Evolutionary conservation across 2,113 vertebrate species (phyloP).

Genomic region (Regulus satrapa): DNA sequence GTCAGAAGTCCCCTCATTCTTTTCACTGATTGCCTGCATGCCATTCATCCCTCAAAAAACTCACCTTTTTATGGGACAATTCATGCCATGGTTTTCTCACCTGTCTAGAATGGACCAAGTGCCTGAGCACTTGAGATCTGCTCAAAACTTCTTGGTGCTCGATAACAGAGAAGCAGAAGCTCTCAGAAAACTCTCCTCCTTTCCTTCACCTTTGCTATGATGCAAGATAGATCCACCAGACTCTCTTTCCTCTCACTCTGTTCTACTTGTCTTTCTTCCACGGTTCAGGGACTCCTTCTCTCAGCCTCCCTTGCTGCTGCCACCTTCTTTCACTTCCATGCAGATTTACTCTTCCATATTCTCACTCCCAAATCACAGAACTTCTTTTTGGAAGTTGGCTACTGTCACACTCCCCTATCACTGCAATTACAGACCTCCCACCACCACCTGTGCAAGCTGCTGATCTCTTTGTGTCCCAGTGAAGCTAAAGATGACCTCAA

Average conservation of each 20-base stretch:
- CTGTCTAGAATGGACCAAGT: neutral
- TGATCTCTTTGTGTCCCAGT: neutral
- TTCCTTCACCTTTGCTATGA: neutral
- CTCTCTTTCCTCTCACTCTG: neutral
- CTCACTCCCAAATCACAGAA: neutral
- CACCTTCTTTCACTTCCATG: neutral
- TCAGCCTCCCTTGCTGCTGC: neutral
- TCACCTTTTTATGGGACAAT: neutral
- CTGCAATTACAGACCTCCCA: neutral
- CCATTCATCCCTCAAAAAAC: neutral
- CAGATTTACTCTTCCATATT: neutral
- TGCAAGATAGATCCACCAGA: neutral
- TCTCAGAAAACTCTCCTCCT: neutral
- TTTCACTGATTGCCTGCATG: neutral
- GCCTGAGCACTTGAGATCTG: neutral
- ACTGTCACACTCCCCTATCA: accelerated
- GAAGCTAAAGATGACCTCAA: neutral
- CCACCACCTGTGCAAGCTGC: neutral
- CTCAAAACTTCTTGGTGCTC: neutral
- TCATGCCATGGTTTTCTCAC: neutral
- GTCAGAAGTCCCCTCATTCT: neutral
- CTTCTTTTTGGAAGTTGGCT: neutral
- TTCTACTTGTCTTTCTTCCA: neutral
- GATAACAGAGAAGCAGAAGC: neutral
- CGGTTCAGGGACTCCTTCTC: neutral